Percentiles rank a stretch among this genome's conserved stretches.
Evolutionary conservation across 1,140 invertebrate species (phyloP).

Genomic region (Drosophila arawakana): DNA sequence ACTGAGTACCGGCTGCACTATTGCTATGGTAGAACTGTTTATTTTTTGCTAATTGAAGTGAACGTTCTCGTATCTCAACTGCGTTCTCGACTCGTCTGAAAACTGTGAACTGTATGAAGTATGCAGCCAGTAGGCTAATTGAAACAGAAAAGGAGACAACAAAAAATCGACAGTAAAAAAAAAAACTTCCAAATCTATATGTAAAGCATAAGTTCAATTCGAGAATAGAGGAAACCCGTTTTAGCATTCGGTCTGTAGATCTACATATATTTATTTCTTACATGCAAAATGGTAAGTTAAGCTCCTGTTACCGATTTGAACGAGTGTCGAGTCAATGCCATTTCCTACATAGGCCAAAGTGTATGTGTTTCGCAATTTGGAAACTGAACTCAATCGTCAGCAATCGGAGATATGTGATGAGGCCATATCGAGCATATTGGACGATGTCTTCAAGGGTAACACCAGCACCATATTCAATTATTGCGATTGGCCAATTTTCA

Average conservation of each 20-base stretch:
- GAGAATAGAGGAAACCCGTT: conserved; percentile 29
- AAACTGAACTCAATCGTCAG: conserved; percentile 3
- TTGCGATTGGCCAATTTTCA: conserved; percentile 11
- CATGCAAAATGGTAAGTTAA: conserved; percentile 37
- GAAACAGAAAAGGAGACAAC: conserved; percentile 31
- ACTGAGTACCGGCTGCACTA: conserved; percentile 2
- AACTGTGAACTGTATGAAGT: background rate
- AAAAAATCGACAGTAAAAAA: background rate
- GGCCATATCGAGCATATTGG: conserved; percentile 41
- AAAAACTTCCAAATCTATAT: conserved; percentile 15
- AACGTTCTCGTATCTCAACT: conserved; percentile 54
- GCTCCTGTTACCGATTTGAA: background rate
- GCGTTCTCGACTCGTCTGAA: conserved; percentile 20
- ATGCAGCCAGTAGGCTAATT: conserved; percentile 60
- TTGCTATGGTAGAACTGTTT: conserved; percentile 14
- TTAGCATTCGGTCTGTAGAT: conserved; percentile 18
- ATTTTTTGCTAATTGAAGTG: conserved; percentile 48
- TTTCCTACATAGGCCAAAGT: conserved; percentile 47
- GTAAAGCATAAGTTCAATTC: conserved; percentile 28
- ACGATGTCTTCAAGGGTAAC: conserved; percentile 43
- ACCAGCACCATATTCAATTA: conserved; percentile 48
- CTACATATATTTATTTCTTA: conserved; percentile 9
- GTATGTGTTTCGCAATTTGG: conserved; percentile 63
- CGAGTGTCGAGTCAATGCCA: conserved; percentile 17
- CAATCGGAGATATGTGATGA: conserved; percentile 46